Evolutionary conservation across 2,797 vertebrate species (phyloP).

Genomic region (Brotula barbata): DNA sequence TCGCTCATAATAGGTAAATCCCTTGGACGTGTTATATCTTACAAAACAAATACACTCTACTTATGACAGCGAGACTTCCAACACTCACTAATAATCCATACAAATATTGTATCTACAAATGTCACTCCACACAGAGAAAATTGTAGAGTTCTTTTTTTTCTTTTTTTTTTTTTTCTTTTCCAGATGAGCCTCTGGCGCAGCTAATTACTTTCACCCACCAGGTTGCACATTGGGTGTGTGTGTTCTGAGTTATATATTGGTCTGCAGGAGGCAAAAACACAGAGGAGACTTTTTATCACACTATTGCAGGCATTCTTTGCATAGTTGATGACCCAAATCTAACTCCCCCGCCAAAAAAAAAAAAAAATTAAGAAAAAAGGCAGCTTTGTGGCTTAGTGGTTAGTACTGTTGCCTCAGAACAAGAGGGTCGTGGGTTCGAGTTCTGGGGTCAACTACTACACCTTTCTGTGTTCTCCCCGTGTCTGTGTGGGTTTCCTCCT

Average conservation of each 20-base stretch:
- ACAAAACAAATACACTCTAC: constrained; percentile 34
- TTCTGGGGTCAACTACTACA: too few species aligned
- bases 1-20: constrained; percentile 26
- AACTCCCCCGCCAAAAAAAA: too few species aligned
- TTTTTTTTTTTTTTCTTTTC: not conserved
- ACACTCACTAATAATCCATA: constrained; percentile 19
- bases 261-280: constrained; percentile 44
- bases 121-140: constrained; percentile 18
- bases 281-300: constrained; percentile 39
- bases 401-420: too few species aligned
- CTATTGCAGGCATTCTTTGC: constrained; percentile 42
- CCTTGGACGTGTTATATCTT: constrained; percentile 29
- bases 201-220: constrained; percentile 23
- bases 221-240: constrained; percentile 16
- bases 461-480: too few species aligned
- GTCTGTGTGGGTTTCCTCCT: too few species aligned
- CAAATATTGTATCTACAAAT: constrained; percentile 32
- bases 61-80: constrained; percentile 13
- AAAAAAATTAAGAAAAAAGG: too few species aligned
- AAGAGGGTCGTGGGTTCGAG: too few species aligned
- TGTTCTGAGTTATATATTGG: constrained; percentile 16
- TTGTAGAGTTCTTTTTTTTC: not conserved
- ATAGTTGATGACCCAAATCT: constrained; percentile 52
- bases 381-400: too few species aligned
- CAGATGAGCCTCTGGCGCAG: constrained; percentile 12